Base-by-base conservation (phyloP, 2,113 vertebrate genomes). In the Pithys albifrons region DNA sequence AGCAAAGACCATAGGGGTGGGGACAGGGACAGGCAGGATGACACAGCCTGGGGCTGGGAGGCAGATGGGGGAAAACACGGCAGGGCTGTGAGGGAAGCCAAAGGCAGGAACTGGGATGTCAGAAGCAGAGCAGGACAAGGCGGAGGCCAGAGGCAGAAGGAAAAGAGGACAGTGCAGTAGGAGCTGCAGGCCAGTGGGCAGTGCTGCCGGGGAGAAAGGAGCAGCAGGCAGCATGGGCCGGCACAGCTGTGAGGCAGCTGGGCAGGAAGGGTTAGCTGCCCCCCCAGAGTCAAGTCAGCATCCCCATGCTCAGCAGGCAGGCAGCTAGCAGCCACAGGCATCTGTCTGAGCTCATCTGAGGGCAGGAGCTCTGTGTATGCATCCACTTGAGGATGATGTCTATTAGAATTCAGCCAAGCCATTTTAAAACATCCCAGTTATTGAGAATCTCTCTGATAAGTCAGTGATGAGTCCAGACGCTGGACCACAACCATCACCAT, bases 1-100 rank as follows among this genome's bases (percentile, higher is more conserved):
- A 25, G 33, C 6, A 22, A 35, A 67, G 15, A 29, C 27, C 18
- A 2, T 0, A 1, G 49, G 17, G 16, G 10, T 33, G 6, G 23
- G 19, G 23, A 33, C 37, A 28, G 19, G 27, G 59, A 37, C 37
- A 28, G 51, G 37, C 41, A 48, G 64, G 28, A 35, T 46, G 57
- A 12, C 25, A 33, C 35, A 33, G 45, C 31, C 62, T 1, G 4
- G 20, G 41, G 33, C 39, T 0, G 1, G 51, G 19, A 48, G 37
- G 7, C 6, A 17, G 12, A 16, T 2, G 10, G 2, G 14, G 24
- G 18, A 29, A 35, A 49, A 5, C 8, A 48, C 29, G 67, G 64
- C 58, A 51, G 43, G 39, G 66, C 48, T 35, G 35, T 2, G 41
- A 70, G 31, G 37, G 45, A 46, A n/a, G 43, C 49, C 28, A 19